phyloP scores from a whole-genome alignment of 2,888 invertebrate species.

The Pollenia amentaria region DNA sequence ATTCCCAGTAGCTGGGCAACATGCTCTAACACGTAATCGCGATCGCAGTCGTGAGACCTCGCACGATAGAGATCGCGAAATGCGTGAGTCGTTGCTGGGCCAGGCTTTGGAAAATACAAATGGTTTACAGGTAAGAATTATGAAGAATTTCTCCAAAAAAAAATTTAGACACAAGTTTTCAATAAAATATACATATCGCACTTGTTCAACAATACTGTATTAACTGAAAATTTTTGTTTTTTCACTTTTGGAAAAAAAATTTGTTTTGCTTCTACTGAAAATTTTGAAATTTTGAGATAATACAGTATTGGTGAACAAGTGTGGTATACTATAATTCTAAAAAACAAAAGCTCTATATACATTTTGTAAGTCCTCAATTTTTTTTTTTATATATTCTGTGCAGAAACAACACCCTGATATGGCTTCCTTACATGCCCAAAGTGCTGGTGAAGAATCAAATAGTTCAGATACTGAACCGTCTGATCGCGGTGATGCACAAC shows the following conservation, averaged over 20 bases:
- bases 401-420: conserved; percentile 86
- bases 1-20: conserved; percentile 83
- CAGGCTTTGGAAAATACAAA: conserved; percentile 90
- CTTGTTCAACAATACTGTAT: no score
- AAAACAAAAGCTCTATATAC: no score
- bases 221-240: no score
- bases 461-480: conserved; percentile 93
- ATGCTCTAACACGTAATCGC: conserved; percentile 83
- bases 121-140: conserved; percentile 82
- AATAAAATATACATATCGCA: background rate
- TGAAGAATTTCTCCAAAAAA: background rate
- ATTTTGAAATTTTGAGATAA: no score
- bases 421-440: conserved; percentile 87
- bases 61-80: conserved; percentile 83
- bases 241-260: no score
- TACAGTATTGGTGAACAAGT: no score
- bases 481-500: conserved; percentile 87
- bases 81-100: conserved; percentile 90
- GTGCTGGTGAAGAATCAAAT: conserved; percentile 92
- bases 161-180: background rate
- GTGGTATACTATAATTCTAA: no score
- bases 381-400: background rate
- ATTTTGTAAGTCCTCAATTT: background rate
- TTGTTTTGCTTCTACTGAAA: no score
- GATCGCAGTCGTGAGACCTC: conserved; percentile 83